Base-by-base conservation (phyloP, 2,888 invertebrate species). In the Hirtodrosophila cameraria region DNA sequence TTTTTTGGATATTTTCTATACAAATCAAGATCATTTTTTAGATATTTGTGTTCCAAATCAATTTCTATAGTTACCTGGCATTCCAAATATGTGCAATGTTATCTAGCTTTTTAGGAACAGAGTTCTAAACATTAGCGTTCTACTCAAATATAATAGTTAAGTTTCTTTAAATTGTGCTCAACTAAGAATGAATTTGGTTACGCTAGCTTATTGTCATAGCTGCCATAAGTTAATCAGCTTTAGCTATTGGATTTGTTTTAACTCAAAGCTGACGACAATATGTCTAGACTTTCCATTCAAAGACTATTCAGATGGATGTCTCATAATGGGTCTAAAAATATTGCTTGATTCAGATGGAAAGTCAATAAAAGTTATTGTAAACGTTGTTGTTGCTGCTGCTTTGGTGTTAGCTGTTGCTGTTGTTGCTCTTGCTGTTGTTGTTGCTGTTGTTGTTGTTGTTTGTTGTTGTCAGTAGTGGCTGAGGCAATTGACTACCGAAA, bases 401-500 rank as follows among this genome's bases (percentile, higher is more conserved):
- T 18, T 3, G 36, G 11, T 15, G 35, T n/a, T 42, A 25, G 49
- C 8, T 39, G 38, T 11, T 41, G 33, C 6, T 28, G 23, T n/a
- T 3, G 1, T n/a, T n/a, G n/a, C n/a, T n/a, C n/a, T n/a, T 30
- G 43, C 7, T 59, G 63, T 25, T 42, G 49, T 15, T 15, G 15
- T 8, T 30, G n/a, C n/a, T 23, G 43, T 1, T 27, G 46, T 2
- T 41, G 39, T 3, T 36, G 41, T 7, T 25, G 42, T 41, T 16
- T 43, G 48, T 36, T 57, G 67, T 57, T 27, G 60, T 39, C 13
- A 33, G 39, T 33, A 31, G 55, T 57, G 60, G 64, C 35, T 48
- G 43, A 58, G 63, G 70, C 86, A 87, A 87, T 82, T 87, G 81
- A 83, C 81, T 82, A 83, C 81, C 81, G 88, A 87, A 87, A 75